phyloP scores from a whole-genome alignment of 2,113 vertebrate species.

The Grammatotria lemairii region DNA sequence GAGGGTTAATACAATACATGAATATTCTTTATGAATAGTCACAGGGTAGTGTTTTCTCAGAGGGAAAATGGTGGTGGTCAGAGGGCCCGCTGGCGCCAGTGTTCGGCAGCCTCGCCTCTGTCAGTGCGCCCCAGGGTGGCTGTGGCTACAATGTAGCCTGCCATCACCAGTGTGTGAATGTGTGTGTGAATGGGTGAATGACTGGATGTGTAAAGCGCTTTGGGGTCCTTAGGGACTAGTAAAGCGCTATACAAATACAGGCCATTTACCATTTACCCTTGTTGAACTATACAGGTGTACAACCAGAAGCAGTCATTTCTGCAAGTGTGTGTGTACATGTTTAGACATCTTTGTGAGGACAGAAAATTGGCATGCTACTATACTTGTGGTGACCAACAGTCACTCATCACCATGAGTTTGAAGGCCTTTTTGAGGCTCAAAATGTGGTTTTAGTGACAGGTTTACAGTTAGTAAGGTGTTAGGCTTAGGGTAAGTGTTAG shows the following conservation, averaged over 20 bases:
- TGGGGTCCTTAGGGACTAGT: neutral
- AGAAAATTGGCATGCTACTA: neutral
- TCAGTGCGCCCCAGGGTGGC: neutral
- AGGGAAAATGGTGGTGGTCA: neutral
- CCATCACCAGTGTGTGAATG: neutral
- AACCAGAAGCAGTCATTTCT: neutral
- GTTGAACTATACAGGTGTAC: neutral
- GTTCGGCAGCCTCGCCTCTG: neutral
- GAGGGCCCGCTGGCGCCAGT: neutral
- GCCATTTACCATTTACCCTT: neutral
- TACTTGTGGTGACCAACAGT: neutral
- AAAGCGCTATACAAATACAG: neutral
- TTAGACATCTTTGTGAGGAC: neutral
- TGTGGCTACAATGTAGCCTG: rapidly evolving
- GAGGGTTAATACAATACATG: neutral
- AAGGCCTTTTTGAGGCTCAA: neutral
- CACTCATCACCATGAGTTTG: neutral
- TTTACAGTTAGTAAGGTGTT: neutral
- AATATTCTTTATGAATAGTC: neutral
- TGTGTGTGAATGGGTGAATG: neutral
- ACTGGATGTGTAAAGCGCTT: neutral
- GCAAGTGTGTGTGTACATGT: neutral
- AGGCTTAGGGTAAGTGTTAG: neutral
- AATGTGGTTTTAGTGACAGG: neutral
- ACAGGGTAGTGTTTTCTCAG: neutral